Conservation (phyloP, 1,140 invertebrate species). For the Argopecten irradians region DNA sequence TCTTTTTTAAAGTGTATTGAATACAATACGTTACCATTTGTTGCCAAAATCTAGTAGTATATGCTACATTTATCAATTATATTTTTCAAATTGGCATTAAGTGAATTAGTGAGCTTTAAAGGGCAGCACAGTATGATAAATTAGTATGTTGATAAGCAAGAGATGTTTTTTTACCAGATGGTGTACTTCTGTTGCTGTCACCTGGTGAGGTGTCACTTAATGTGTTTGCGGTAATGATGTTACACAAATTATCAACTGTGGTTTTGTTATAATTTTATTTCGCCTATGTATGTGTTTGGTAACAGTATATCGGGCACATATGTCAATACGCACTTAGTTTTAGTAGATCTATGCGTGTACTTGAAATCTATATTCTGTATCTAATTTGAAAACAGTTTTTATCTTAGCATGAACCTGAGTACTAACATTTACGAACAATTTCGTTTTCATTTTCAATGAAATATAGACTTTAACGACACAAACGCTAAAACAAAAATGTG, state of each 20-base stretch:
- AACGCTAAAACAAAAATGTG: too few species aligned
- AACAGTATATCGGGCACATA: not conserved
- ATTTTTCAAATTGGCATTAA: not conserved
- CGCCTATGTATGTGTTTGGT: not conserved
- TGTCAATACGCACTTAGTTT: too few species aligned
- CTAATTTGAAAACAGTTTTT: too few species aligned
- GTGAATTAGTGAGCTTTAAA: not conserved
- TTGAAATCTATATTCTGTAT: too few species aligned
- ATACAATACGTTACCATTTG: not conserved
- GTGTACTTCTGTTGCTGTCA: too few species aligned
- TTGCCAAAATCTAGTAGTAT: not conserved
- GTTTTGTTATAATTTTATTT: not conserved
- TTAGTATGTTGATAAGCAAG: not conserved
- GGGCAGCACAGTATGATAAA: not conserved
- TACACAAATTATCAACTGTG: not conserved
- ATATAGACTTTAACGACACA: too few species aligned
- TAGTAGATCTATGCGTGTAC: too few species aligned
- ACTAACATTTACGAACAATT: too few species aligned
- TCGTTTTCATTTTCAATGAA: too few species aligned
- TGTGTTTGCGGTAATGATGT: not conserved
- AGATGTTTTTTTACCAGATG: not conserved
- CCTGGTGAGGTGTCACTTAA: not conserved
- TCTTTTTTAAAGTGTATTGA: not conserved
- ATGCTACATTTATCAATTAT: not conserved
- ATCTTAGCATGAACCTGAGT: too few species aligned